phyloP scores from a whole-genome alignment of 1,140 invertebrate genomes.

The Nephila pilipes region DNA sequence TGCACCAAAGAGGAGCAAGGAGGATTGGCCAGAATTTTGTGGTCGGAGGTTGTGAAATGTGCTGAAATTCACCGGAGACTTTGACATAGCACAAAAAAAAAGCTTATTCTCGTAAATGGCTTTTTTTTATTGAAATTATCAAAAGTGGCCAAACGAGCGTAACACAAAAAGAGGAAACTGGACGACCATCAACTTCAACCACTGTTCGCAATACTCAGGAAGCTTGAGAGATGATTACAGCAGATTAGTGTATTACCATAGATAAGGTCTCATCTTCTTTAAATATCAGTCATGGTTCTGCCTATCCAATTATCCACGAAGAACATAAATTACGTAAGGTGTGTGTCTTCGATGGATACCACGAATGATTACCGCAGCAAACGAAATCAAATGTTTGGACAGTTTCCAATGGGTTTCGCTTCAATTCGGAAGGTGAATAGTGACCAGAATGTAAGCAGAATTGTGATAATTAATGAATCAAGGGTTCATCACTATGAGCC shows the following conservation, averaged over 20 bases:
- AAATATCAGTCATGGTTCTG: too few species aligned
- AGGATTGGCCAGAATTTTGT: too few species aligned
- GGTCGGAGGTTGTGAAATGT: too few species aligned
- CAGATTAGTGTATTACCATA: neutral
- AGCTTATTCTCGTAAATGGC: too few species aligned
- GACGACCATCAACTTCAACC: neutral
- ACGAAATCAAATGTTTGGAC: neutral
- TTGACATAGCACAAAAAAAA: too few species aligned
- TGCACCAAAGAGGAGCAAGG: too few species aligned
- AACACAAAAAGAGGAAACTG: neutral
- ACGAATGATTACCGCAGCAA: neutral
- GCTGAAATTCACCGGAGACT: too few species aligned
- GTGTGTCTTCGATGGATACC: neutral
- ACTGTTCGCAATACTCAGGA: neutral
- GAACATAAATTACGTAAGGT: neutral
- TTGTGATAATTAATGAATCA: neutral
- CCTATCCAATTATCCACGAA: neutral
- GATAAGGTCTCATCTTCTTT: too few species aligned
- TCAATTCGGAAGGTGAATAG: neutral
- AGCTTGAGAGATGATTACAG: neutral
- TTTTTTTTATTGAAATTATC: too few species aligned
- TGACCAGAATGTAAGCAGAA: neutral
- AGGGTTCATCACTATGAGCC: neutral
- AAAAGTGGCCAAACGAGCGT: neutral
- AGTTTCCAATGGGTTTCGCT: neutral